Base-by-base conservation (phyloP, 2,113 vertebrate species). In the Pyxicephalus adspersus region DNA sequence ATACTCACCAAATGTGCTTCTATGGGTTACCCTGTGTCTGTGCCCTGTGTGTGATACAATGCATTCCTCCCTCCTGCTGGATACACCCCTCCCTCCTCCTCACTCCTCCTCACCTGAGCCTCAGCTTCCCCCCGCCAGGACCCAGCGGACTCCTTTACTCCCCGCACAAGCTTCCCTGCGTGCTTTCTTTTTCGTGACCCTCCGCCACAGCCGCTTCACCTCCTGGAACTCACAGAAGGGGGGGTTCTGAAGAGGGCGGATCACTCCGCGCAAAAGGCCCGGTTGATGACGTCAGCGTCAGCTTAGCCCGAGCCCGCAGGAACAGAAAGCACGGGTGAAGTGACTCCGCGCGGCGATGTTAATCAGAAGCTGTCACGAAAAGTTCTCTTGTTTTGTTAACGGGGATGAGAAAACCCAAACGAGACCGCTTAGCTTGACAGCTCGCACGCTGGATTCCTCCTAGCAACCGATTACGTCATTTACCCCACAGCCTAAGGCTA, bases 251-350 rank as follows among this genome's bases (percentile, higher is more conserved):
- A 15, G 80, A 75, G 70, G 80, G 80, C 70, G 80, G 80, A 82
- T 82, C 61, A 74, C 70, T 82, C 80, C 80, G 80, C 71, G 71
- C 38, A 64, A 82, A 74, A 82, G 71, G 80, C 70, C 80, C 80
- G 80, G 80, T 45, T 38, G 63, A 26, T 82, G 80, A 82, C 80
- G 80, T 82, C 70, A 75, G 61, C 60, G n/a, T 50, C 45, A 63
- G 68, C 70, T 23, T 16, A 19, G 25, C 60, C 57, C 23, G 26
- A 71, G 45, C 45, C 28, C 20, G 34, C 51, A 13, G 51, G n/a
- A n/a, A 23, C 5, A 3, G 19, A 28, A 52, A 3, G 26, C 5
- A 54, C 29, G 17, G 38, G n/a, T n/a, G n/a, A n/a, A n/a, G n/a
- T n/a, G n/a, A n/a, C n/a, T n/a, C n/a, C n/a, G n/a, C n/a, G n/a